Evolutionary conservation across 2,888 invertebrate genomes (phyloP).

Genomic region (Lasius fuliginosus): DNA sequence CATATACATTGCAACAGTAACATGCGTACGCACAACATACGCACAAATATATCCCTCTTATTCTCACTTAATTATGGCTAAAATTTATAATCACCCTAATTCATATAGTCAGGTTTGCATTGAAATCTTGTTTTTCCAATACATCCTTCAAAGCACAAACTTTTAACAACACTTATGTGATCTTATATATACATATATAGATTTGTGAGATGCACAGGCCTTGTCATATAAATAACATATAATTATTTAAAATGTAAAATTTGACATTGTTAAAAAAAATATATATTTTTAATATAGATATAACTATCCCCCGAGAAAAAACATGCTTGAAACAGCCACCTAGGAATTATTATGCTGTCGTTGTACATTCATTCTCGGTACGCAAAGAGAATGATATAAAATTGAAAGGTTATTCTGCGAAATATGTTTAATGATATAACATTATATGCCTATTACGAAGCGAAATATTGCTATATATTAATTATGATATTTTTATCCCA

Average conservation of each 20-base stretch:
- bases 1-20: constrained; percentile 69
- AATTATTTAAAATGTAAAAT: constrained; percentile 59
- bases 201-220: constrained; percentile 57
- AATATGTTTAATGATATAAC: constrained; percentile 45
- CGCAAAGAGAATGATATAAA: constrained; percentile 45
- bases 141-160: constrained; percentile 11
- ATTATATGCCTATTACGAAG: constrained; percentile 49
- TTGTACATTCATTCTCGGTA: constrained; percentile 51
- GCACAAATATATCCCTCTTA: constrained; percentile 33
- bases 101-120: constrained; percentile 25
- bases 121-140: constrained; percentile 11
- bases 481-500: constrained; percentile 4
- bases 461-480: constrained; percentile 38
- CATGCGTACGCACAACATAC: constrained; percentile 46
- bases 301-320: constrained; percentile 10
- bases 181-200: constrained; percentile 14
- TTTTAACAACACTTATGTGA: constrained; percentile 25
- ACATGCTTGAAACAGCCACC: constrained; percentile 54
- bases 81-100: constrained; percentile 11
- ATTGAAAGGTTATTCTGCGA: constrained; percentile 49
- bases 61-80: constrained; percentile 38
- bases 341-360: constrained; percentile 59
- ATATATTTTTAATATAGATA: constrained; percentile 50
- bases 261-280: constrained; percentile 63
- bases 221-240: constrained; percentile 58